Base-by-base conservation (phyloP, 2,888 invertebrate genomes). In the Drosophila mimetica region DNA sequence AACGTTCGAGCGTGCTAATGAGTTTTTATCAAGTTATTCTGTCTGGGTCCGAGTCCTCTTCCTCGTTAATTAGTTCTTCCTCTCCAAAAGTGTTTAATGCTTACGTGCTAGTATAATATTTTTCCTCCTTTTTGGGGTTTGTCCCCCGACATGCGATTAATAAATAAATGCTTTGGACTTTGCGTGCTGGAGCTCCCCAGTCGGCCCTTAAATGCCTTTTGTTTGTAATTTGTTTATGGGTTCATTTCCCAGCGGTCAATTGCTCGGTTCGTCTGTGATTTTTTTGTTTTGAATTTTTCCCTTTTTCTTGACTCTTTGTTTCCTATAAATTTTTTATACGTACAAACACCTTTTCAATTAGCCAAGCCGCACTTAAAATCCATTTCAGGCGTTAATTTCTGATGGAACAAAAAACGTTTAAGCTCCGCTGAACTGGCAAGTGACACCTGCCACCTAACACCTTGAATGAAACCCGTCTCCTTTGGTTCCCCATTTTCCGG, bases 211-310 rank as follows among this genome's bases (percentile, higher is more conserved):
- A 84, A 78, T 77, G 76, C 71, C 76, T 61, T 76, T 75, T 76
- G 73, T 71, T 59, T 71, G 77, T 81, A 73, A 77, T 80, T 77
- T 86, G 88, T 83, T 89, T 90, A 89, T 89, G 89, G 89, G 89
- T 90, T 89, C 89, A 89, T 90, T 86, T 90, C 89, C 89, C 89
- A 86, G 80, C 89, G 89, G 89, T 89, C 90, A 90, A 90, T 90
- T 89, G 87, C 78, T 83, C 81, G 84, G 75, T 63, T 79, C 77
- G 89, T 90, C 89, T 90, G 86, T 82, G 89, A 90, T 89, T 89
- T 89, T 75, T 74, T 66, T 71, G 47, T 71, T 74, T 76, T 72
- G 47, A 32, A 25, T 39, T 74, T 76, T 77, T 83, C 71, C 71
- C 50, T 51, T 47, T 58, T 72, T 66, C 70, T 74, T 42, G 61